Evolutionary conservation across 2,888 invertebrate species (phyloP), one percentile per base, ranked within the genome.

Genomic region (Luperina testacea): DNA sequence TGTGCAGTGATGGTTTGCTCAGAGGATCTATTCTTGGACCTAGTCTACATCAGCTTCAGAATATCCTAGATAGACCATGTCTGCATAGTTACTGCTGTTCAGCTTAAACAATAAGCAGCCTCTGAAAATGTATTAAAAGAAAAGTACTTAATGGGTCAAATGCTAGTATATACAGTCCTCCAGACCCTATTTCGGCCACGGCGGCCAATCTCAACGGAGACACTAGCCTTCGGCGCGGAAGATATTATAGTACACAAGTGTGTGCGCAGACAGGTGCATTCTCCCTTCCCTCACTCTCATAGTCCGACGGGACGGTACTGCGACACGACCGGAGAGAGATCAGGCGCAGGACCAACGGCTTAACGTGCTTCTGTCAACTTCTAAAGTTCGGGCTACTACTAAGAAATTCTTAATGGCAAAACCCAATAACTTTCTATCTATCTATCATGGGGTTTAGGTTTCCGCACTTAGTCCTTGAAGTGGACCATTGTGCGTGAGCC

Each of bases 21-120:
- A n/a, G 53, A 70, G 70, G 78, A 15, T 15, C n/a, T 63, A 53
- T 69, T 53, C 42, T 77, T 53, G 61, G 8, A 1, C 61, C 61
- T 8, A 61, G 42, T 69, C 11, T 7, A 13, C 13, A 45, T 32
- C 2, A 65, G 27, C 17, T 75, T 75, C 24, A 45, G n/a, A 75
- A n/a, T 57, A 65, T 45, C 9, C 9, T 48, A 8, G 15, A 20
- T n/a, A 20, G 13, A 13, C 11, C n/a, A 17, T 59, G 24, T 8
- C 4, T 9, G 1, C 27, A 24, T n/a, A 24, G 13, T 48, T 48
- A 72, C 59, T n/a, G 11, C 15, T 48, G 7, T 11, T 65, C 17
- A n/a, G 32, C 32, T 15, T 11, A 32, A 72, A 17, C 3, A 5
- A 0, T 15, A 13, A 48, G 24, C 5, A 32, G 8, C 20, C 20